Evolutionary conservation across 1,140 invertebrate species (phyloP), one percentile per base, ranked within the genome.

Genomic region (Chionoecetes opilio): DNA sequence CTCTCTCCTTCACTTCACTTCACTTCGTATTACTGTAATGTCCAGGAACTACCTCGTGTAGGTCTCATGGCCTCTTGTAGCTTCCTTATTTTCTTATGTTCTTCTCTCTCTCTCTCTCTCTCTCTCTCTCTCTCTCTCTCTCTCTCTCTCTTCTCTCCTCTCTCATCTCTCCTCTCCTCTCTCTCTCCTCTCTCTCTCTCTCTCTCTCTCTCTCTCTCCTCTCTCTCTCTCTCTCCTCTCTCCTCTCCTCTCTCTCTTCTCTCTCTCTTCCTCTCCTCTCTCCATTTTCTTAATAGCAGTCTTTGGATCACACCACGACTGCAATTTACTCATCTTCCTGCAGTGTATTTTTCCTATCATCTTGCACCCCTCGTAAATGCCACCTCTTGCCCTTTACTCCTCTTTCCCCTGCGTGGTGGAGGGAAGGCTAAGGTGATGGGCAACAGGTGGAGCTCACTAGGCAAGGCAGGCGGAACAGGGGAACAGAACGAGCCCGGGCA

Each of bases 51-150:
- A n/a, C n/a, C n/a, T n/a, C n/a, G n/a, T n/a, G n/a, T n/a, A n/a
- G n/a, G n/a, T n/a, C n/a, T n/a, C n/a, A n/a, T n/a, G n/a, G n/a
- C n/a, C n/a, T n/a, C n/a, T n/a, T n/a, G n/a, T n/a, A n/a, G n/a
- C n/a, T n/a, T n/a, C n/a, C n/a, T n/a, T n/a, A n/a, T n/a, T n/a
- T n/a, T n/a, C n/a, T n/a, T n/a, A n/a, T n/a, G n/a, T n/a, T n/a
- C n/a, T n/a, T 41, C 85, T 86, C 32, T 86, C 32, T 29, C n/a
- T 86, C 85, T 86, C 35, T 86, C 38, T 88, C 86, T 41, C 86
- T 38, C 86, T 38, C 35, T 88, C 86, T 37, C 35, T 37, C n/a
- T 88, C 86, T 38, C 86, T 88, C 35, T 88, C 35, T 35, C 35
- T 38, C 35, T 38, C 35, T 86, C 32, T 86, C 85, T 86, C 35